Base-by-base conservation (phyloP, 2,113 vertebrate genomes). In the Gadus chalcogrammus region DNA sequence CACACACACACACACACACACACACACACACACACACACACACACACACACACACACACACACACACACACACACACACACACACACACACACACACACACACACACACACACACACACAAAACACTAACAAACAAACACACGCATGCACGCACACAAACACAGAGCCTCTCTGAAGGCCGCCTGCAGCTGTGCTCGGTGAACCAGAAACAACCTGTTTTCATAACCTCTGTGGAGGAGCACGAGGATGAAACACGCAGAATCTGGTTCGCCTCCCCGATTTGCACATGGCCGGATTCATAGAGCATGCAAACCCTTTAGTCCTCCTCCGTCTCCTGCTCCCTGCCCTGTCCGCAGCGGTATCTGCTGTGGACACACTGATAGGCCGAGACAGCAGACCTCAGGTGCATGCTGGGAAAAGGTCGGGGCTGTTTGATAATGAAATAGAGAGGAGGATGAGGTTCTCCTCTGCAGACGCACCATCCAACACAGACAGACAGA, bases 151-250 rank as follows among this genome's bases (percentile, higher is more conserved):
- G 5, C 31, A 31, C 31, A 6, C 31, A 31, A 31, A 31, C 31
- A 31, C 72, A 56, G 38, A 59, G 11, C 3, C 56, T 31, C 62
- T 69, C 38, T 76, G 55, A 67, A 67, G 38, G 73, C n/a, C 0
- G 13, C 55, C 68, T 64, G 64, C 42, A 78, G 59, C 63, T 73
- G 79, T 4, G 28, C 64, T 53, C 74, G 56, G 31, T 75, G 59
- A 79, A 75, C 77, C 63, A 83, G 61, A 83, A 79, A 72, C 69
- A 72, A 71, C 69, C 65, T 60, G 67, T 88, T 88, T 79, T 76
- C 74, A 81, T 78, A 82, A 84, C 72, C 76, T 74, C 73, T 64
- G 24, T 61, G 68, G 80, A 85, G 20, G 71, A 79, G 64, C 18
- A 68, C 77, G 52, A 76, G 61, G 31, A 31, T 31, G 31, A 31